Evolutionary conservation across 2,113 vertebrate genomes (phyloP).

Genomic region (Pseudolaguvia tuberculata): DNA sequence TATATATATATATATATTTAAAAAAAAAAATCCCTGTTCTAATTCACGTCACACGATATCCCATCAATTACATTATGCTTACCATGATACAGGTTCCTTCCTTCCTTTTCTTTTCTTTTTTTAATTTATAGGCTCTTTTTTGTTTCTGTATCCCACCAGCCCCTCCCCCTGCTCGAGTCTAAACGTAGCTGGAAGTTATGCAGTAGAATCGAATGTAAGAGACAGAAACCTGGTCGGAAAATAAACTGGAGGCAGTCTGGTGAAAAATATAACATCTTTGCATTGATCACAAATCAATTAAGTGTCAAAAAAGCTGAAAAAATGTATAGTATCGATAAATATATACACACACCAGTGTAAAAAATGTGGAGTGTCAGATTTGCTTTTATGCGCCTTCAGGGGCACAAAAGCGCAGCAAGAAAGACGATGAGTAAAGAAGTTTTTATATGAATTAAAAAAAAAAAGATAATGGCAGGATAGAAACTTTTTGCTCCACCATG

Average conservation of each 20-base stretch:
- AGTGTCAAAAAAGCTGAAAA: slow-evolving; percentile 19
- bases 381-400: slow-evolving; percentile 21
- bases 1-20: too few relatives aligned
- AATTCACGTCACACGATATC: slow-evolving; percentile 52
- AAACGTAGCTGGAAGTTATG: slow-evolving; percentile 47
- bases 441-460: slow-evolving; percentile 48
- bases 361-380: slow-evolving; percentile 29
- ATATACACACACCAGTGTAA: slow-evolving; percentile 37
- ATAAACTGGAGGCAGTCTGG: slow-evolving; percentile 26
- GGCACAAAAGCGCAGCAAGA: slow-evolving; percentile 19
- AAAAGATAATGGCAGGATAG: slow-evolving; percentile 62
- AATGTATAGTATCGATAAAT: neutral
- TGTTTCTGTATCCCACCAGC: neutral
- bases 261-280: slow-evolving; percentile 14
- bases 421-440: slow-evolving; percentile 23
- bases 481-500: slow-evolving; percentile 41
- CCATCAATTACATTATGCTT: neutral
- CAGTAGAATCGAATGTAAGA: slow-evolving; percentile 24
- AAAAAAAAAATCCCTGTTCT: slow-evolving; percentile 61
- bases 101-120: neutral
- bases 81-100: neutral
- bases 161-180: slow-evolving; percentile 35
- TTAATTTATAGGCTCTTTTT: slow-evolving; percentile 7
- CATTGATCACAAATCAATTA: slow-evolving; percentile 31
- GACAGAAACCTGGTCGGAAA: slow-evolving; percentile 28